Evolutionary conservation across 2,888 invertebrate genomes (phyloP), one percentile per base, ranked within the genome.

Genomic region (Tachina lurida): DNA sequence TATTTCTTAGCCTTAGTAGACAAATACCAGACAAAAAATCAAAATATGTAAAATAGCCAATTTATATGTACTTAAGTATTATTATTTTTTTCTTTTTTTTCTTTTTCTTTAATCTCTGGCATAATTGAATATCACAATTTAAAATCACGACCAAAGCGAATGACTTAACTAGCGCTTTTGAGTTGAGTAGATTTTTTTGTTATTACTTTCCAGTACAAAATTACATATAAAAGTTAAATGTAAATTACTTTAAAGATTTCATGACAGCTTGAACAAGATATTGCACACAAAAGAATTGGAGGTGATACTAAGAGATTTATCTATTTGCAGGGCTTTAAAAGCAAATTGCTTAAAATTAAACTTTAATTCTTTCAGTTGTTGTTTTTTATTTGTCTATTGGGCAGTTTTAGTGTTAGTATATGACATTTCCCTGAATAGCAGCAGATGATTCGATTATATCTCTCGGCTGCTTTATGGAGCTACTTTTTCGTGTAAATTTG

Each of bases 11-110:
- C 3, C 39, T 17, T 65, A 65, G 74, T 80, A 80, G 65, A 73
- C 39, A 71, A 81, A 60, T 54, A 71, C 62, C 41, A 80, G 70
- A 67, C 60, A 62, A 62, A 68, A 68, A 62, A 84, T 81, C 73
- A 62, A 84, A 67, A 81, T 84, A 77, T 81, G 76, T 73, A 84
- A 84, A 84, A 73, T 74, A 81, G 54, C 56, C 76, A 81, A 84
- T 84, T 84, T 84, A 84, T 84, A 80, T 73, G 76, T 71, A 74
- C 68, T 77, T 43, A 7, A 52, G 68, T 73, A 76, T 77, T 60
- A 62, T 63, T 71, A 73, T 43, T 39, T 15, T 19, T 15, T 0
- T 31, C 7, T 39, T 43, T 12, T 31, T n/a, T n/a, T n/a, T n/a
- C n/a, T 43, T 63, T 58, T 60, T 54, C 49, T 47, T 65, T 19